These are phyloP conservation scores for Bufo bufo DNA, from an alignment of 2,113 vertebrate genomes.

Conservation along the genomic window DNA sequence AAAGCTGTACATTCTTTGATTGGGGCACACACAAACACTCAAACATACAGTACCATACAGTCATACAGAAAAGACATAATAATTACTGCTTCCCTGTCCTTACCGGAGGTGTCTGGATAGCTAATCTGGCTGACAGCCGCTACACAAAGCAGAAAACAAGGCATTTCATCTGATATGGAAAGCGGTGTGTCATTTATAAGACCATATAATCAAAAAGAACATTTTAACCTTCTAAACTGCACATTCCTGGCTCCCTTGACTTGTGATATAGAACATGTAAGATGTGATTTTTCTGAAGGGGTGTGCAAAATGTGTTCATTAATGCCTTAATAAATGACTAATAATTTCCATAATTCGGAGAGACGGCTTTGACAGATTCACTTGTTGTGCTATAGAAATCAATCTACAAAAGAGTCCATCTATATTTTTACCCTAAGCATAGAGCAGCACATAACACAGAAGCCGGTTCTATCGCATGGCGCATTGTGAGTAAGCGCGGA, in stretches of 20 bases:
- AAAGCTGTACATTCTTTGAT: background rate
- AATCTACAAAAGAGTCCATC: background rate
- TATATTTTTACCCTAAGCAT: background rate
- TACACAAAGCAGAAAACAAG: slow-evolving; percentile 14
- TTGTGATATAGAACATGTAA: background rate
- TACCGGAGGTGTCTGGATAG: background rate
- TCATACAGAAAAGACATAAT: background rate
- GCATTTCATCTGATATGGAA: background rate
- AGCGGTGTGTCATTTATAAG: background rate
- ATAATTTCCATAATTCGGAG: background rate
- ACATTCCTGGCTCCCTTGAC: background rate
- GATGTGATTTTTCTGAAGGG: background rate
- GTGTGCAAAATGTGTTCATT: background rate
- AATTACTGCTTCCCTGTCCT: slow-evolving; percentile 1
- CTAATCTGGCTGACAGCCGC: background rate
- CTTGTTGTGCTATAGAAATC: background rate
- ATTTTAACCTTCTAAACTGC: slow-evolving; percentile 13
- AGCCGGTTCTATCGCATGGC: background rate
- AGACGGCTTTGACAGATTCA: background rate
- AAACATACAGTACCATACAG: background rate
- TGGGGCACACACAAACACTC: background rate
- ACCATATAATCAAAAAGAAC: slow-evolving; percentile 6
- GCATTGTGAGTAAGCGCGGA: background rate
- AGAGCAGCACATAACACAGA: background rate
- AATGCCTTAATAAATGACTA: background rate